phyloP scores from a whole-genome alignment of 1,140 invertebrate species.

The Sminthurides bifidus region DNA sequence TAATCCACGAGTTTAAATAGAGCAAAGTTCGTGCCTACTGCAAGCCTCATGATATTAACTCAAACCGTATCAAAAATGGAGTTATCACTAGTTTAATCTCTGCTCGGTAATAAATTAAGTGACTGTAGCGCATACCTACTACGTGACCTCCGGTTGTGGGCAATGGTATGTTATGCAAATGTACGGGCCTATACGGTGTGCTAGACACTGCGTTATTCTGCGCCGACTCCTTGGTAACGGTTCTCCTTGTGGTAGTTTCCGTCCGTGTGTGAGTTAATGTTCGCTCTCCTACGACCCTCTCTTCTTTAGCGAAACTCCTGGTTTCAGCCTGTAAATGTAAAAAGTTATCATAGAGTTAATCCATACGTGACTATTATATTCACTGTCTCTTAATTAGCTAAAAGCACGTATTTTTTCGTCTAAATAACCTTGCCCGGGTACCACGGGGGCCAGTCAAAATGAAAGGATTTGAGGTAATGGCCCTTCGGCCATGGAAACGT shows the following conservation, averaged over 20 bases:
- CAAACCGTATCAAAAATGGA: no score
- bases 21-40: no score
- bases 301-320: constrained; percentile 34
- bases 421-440: constrained; percentile 5
- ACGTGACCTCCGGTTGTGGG: constrained; percentile 56
- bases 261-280: constrained; percentile 1
- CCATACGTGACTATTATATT: neutral
- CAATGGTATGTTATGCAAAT: constrained; percentile 58
- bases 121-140: no score
- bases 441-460: constrained; percentile 23
- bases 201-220: constrained; percentile 12
- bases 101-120: no score
- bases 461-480: constrained; percentile 23
- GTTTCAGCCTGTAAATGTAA: constrained; percentile 36
- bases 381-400: no score
- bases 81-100: no score
- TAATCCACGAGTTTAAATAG: no score
- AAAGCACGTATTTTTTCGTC: no score
- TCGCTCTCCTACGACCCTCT: constrained; percentile 29
- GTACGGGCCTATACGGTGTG: constrained; percentile 47
- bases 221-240: constrained; percentile 19
- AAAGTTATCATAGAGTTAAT: neutral
- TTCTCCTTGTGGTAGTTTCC: constrained; percentile 2
- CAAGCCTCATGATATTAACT: no score
- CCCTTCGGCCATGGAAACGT: constrained; percentile 20